Evolutionary conservation across 30 jellyfish, hydroid and myxozoan genomes (phyloP), one percentile per base, ranked within the genome.

Genomic region (Turritopsis rubra): DNA sequence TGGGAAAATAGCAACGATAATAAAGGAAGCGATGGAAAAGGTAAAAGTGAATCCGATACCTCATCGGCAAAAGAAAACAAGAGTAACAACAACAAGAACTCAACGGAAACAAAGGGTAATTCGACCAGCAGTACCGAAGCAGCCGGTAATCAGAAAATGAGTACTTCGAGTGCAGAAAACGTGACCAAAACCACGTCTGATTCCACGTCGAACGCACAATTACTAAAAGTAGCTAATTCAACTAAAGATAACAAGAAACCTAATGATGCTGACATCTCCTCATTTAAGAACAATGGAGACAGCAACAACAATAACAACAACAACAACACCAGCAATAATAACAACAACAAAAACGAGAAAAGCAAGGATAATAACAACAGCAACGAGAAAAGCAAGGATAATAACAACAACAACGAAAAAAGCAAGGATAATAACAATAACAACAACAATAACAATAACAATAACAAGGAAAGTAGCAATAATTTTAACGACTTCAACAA

Each of bases 271-370:
- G 22, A 25, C 20, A 30, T 9, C 83, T 22, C 27, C 66, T 9
- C 65, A 16, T 22, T 21, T 9, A 25, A 25, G 9, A 25, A 30
- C 41, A 74, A 30, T 16, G 41, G 77, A 0, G 21, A 23, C 77
- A 68, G 17, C 9, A 68, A 68, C 77, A 68, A 68, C 77, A 68
- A 68, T n/a, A 68, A 68, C 77, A 68, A 68, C 30, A 68, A n/a
- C 21, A 68, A 23, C 30, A 27, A 23, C 0, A 68, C 9, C 21
- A 68, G 19, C 28, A 0, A 23, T 68, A 68, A 68, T 68, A 68
- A 68, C 77, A 27, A 23, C 19, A 68, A 68, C 30, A 68, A 68
- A 8, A 68, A 68, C 77, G 21, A 23, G 8, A 68, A 68, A 0
- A 19, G 60, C 13, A 41, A 41, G 13, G 60, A 23, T n/a, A 27